Percentiles rank a stretch among this genome's conserved stretches.
Conservation (phyloP, 1,140 invertebrate species). For the Neotoxoptera formosana region DNA sequence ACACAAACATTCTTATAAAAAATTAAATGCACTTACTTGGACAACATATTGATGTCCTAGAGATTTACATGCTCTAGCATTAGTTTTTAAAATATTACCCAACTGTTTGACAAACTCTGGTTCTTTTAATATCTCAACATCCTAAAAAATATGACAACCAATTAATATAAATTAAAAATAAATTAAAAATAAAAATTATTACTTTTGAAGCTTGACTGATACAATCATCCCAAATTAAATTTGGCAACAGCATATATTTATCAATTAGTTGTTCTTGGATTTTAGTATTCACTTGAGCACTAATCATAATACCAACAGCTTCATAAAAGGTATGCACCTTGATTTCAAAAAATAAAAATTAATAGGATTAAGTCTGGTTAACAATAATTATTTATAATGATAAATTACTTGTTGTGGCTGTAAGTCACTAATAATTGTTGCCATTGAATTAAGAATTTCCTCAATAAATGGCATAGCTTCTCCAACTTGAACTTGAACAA, state of each 20-base stretch:
- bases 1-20: neutral
- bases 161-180: neutral
- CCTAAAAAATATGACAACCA: slow-evolving; percentile 66
- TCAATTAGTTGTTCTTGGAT: slow-evolving; percentile 94
- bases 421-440: slow-evolving; percentile 98
- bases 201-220: slow-evolving; percentile 93
- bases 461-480: slow-evolving; percentile 98
- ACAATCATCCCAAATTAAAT: slow-evolving; percentile 99
- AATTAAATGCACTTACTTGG: slow-evolving; percentile 68
- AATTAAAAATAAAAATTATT: slow-evolving; percentile 58
- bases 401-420: slow-evolving; percentile 87
- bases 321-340: slow-evolving; percentile 99
- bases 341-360: slow-evolving; percentile 57
- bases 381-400: neutral
- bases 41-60: slow-evolving; percentile 95
- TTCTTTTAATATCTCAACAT: slow-evolving; percentile 96
- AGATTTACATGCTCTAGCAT: slow-evolving; percentile 97
- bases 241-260: slow-evolving; percentile 97
- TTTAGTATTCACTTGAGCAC: slow-evolving; percentile 87
- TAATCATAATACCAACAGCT: slow-evolving; percentile 99
- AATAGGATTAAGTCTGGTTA: neutral
- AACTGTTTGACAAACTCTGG: slow-evolving; percentile 96
- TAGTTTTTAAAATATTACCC: slow-evolving; percentile 97
- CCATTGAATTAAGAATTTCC: slow-evolving; percentile 96
- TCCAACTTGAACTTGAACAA: slow-evolving; percentile 95